phyloP scores from a whole-genome alignment of 2,113 vertebrate genomes.

The Phasianus colchicus region DNA sequence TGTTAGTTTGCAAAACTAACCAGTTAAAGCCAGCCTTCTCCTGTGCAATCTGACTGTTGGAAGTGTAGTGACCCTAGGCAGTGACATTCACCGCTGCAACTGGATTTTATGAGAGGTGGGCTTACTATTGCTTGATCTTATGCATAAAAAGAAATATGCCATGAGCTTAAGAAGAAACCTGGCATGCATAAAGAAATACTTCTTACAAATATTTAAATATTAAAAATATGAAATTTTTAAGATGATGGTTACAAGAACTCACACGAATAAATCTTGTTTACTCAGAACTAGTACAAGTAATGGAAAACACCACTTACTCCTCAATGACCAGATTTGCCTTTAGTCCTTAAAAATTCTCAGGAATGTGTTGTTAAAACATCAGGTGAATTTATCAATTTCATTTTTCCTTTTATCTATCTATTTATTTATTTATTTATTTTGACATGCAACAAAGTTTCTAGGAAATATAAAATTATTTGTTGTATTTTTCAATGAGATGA shows the following conservation, averaged over 20 bases:
- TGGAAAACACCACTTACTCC: background rate
- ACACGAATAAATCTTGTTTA: background rate
- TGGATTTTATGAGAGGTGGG: background rate
- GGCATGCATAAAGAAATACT: background rate
- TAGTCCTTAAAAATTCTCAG: background rate
- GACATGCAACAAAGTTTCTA: background rate
- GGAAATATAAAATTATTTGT: background rate
- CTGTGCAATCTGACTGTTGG: background rate
- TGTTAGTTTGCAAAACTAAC: background rate
- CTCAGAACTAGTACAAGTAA: background rate
- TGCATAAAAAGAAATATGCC: background rate
- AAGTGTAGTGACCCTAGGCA: background rate
- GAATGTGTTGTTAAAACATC: background rate
- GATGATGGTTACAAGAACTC: background rate
- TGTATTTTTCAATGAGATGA: background rate
- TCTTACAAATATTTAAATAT: background rate
- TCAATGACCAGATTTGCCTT: background rate
- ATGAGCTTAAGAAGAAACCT: background rate
- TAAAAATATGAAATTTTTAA: background rate
- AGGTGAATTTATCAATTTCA: background rate
- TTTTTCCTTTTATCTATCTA: background rate
- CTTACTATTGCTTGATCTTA: accelerated
- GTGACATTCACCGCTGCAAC: background rate
- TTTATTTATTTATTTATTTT: background rate
- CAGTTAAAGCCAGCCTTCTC: background rate